phyloP scores from a whole-genome alignment of 2,113 vertebrate genomes.

The Tympanuchus pallidicinctus region DNA sequence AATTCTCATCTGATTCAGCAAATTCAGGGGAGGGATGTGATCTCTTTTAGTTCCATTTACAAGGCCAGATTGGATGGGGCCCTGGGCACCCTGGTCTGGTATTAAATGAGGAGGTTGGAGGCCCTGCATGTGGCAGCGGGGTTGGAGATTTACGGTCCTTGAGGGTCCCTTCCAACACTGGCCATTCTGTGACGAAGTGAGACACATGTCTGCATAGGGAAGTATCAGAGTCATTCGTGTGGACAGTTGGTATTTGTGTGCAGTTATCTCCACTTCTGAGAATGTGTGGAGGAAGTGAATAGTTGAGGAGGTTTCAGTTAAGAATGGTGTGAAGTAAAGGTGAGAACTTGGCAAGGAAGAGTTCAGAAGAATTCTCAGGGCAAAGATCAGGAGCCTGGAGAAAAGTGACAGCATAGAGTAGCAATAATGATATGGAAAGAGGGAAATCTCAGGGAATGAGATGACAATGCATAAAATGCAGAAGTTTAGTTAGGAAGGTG shows the following conservation, averaged over 20 bases:
- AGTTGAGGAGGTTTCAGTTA: neutral
- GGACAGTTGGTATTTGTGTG: neutral
- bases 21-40: neutral
- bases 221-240: neutral
- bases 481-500: neutral
- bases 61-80: no score
- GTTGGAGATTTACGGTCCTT: no score
- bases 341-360: neutral
- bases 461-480: neutral
- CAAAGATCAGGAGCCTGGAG: neutral
- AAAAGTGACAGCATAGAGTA: neutral
- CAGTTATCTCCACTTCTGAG: slow-evolving; percentile 1
- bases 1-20: neutral
- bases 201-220: neutral
- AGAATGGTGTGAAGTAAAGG: neutral
- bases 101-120: no score
- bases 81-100: no score
- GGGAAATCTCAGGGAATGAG: neutral
- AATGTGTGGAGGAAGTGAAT: neutral
- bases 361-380: neutral
- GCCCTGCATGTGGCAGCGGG: no score
- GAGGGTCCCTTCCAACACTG: no score
- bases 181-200: slow-evolving; percentile 1
- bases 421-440: neutral
- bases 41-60: neutral